phyloP scores from a whole-genome alignment of 2,888 invertebrate genomes.

The Trachelus stipa region DNA sequence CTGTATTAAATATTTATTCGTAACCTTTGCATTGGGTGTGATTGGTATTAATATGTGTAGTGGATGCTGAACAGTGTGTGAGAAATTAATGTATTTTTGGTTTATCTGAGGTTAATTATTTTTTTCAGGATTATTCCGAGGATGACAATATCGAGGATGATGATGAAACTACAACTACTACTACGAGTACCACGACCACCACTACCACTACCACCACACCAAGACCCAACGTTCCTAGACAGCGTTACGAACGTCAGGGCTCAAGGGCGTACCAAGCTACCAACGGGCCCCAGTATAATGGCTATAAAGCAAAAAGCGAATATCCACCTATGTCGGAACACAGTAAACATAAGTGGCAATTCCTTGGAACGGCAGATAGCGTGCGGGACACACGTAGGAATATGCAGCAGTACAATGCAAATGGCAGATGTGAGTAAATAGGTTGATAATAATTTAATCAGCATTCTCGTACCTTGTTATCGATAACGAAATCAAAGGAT shows the following conservation, averaged over 20 bases:
- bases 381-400: conserved; percentile 54
- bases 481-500: no score
- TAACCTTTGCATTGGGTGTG: not conserved
- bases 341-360: conserved; percentile 56
- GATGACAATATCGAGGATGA: conserved; percentile 52
- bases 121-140: conserved; percentile 53
- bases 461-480: not conserved
- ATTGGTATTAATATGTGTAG: not conserved
- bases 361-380: conserved; percentile 52
- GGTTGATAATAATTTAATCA: not conserved
- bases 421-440: conserved; percentile 51
- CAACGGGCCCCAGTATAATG: conserved; percentile 38
- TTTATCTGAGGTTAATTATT: conserved; percentile 5
- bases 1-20: not conserved
- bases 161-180: conserved; percentile 31
- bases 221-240: conserved; percentile 38
- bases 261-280: conserved; percentile 33
- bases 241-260: conserved; percentile 46
- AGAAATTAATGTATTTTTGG: not conserved
- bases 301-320: conserved; percentile 49
- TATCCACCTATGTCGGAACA: conserved; percentile 57
- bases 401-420: conserved; percentile 47
- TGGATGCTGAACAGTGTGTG: not conserved
- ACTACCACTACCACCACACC: conserved; percentile 64
- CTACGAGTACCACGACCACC: conserved; percentile 54